Percentiles rank a stretch among this genome's conserved stretches.
Evolutionary conservation across 2,888 invertebrate genomes (phyloP).

Genomic region (Aromia moschata): DNA sequence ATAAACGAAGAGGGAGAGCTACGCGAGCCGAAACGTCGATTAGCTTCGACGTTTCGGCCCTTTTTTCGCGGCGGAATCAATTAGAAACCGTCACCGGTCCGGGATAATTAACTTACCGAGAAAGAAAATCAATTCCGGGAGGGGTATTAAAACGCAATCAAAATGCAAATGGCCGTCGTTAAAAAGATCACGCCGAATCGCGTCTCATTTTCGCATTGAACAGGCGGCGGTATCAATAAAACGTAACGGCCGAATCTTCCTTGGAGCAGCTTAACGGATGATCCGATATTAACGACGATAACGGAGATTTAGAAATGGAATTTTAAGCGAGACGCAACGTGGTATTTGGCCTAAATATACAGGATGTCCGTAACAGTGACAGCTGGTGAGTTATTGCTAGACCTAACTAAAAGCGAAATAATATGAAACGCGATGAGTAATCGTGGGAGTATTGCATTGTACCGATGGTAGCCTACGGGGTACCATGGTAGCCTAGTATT

Average conservation of each 20-base stretch:
- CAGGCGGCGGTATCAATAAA: slow-evolving; percentile 44
- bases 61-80: slow-evolving; percentile 34
- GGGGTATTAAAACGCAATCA: slow-evolving; percentile 50
- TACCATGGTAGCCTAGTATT: no score
- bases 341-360: no score
- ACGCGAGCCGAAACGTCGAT: slow-evolving; percentile 29
- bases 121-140: slow-evolving; percentile 46
- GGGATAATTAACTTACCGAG: slow-evolving; percentile 40
- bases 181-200: slow-evolving; percentile 46
- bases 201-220: slow-evolving; percentile 44
- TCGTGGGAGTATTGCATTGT: no score
- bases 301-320: slow-evolving; percentile 15
- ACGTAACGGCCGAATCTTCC: slow-evolving; percentile 38
- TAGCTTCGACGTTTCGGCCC: slow-evolving; percentile 36
- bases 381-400: no score
- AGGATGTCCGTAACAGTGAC: no score
- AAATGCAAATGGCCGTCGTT: slow-evolving; percentile 50
- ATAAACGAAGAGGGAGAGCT: slow-evolving; percentile 16
- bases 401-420: no score
- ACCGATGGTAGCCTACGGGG: no score
- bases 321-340: not conserved
- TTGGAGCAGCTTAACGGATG: slow-evolving; percentile 5
- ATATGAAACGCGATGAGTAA: no score
- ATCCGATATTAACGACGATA: slow-evolving; percentile 17
- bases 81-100: slow-evolving; percentile 34